A percentile compares a stretch with the other conserved stretches of the same genome.
Conservation (phyloP, 1,140 invertebrate species). For the Neoseiulus cucumeris region DNA sequence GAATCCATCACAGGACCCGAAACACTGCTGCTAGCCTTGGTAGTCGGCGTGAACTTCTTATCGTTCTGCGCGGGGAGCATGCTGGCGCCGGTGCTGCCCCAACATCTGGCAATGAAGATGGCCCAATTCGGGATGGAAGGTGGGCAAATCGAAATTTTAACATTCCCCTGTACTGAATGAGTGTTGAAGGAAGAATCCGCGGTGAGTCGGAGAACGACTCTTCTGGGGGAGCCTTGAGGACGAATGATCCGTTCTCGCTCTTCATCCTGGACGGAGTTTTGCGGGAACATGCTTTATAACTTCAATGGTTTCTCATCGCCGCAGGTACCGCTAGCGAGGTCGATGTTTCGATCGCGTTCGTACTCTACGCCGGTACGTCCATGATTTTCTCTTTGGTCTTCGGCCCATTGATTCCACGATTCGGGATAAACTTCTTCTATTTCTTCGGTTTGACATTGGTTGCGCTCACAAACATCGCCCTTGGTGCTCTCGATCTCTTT, state of each 20-base stretch:
- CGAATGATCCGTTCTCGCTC: too few species aligned
- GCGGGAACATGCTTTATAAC: too few species aligned
- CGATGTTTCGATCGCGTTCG: neutral
- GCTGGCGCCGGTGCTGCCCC: neutral
- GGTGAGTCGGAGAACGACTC: too few species aligned
- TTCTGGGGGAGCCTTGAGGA: too few species aligned
- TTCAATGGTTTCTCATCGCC: neutral
- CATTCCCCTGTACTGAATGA: too few species aligned
- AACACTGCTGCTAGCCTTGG: neutral
- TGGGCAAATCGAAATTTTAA: neutral
- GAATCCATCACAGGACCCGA: neutral
- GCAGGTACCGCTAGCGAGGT: neutral
- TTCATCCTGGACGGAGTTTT: too few species aligned
- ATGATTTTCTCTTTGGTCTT: neutral
- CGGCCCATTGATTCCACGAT: neutral
- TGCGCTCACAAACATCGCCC: slow-evolving; percentile 1
- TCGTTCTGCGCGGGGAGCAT: slow-evolving; percentile 4
- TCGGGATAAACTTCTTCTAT: neutral
- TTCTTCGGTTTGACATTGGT: neutral
- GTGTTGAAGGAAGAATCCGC: too few species aligned
- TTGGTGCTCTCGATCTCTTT: neutral
- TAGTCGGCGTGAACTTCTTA: neutral
- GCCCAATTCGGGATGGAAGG: neutral
- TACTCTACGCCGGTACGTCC: neutral
- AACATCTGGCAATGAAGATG: neutral